Percentiles rank a stretch among this genome's conserved stretches.
Conservation (phyloP, 2,888 invertebrate species). For the Spatulosminthurus flaviceps region DNA sequence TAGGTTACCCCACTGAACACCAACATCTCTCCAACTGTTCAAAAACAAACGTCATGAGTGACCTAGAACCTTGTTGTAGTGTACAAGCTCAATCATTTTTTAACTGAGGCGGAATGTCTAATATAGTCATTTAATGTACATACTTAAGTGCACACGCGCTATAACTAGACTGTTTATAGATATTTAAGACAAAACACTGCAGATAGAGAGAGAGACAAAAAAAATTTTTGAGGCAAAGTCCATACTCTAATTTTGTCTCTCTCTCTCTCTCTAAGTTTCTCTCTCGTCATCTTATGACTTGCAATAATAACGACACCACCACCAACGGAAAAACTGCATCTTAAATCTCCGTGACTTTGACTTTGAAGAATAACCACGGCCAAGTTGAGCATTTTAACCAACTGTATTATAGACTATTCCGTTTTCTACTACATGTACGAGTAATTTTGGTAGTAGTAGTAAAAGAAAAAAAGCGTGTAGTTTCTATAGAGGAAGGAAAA, state of each 20-base stretch:
- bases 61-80: conserved; percentile 36
- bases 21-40: not conserved
- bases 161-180: not conserved
- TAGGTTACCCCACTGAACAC: conserved; percentile 24
- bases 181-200: not conserved
- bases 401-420: no score
- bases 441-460: no score
- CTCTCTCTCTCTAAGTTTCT: no score
- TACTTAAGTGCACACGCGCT: not conserved
- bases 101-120: not conserved
- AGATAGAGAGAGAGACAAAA: not conserved
- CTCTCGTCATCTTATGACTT: not conserved
- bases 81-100: not conserved
- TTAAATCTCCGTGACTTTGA: conserved; percentile 18
- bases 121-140: no score
- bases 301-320: not conserved
- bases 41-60: conserved; percentile 37
- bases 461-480: no score
- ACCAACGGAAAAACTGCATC: not conserved
- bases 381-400: not conserved
- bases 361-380: not conserved
- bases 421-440: no score
- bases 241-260: conserved; percentile 39
- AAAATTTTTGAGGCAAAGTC: conserved; percentile 27
- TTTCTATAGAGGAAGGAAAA: no score